Percentiles rank a stretch among this genome's conserved stretches.
Evolutionary conservation across 1,140 invertebrate genomes (phyloP).

Genomic region (Drosophila miranda): DNA sequence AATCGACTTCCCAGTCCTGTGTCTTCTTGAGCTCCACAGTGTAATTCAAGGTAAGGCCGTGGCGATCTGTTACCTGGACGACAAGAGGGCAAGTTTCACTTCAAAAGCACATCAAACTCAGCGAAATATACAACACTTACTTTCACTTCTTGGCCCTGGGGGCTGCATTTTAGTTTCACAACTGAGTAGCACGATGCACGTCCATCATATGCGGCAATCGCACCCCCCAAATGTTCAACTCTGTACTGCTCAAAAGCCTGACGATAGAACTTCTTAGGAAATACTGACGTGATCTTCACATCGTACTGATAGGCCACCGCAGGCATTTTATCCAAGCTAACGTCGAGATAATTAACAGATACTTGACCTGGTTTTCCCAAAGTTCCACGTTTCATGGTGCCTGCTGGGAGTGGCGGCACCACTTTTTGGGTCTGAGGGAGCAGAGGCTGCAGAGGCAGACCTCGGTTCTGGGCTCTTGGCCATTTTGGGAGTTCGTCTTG

Average conservation of each 20-base stretch:
- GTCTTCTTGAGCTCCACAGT: constrained; percentile 85
- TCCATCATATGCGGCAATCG: constrained; percentile 88
- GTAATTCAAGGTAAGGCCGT: constrained; percentile 81
- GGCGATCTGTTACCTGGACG: constrained; percentile 50
- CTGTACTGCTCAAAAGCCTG: constrained; percentile 65
- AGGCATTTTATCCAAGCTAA: constrained; percentile 83
- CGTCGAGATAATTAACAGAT: constrained; percentile 83
- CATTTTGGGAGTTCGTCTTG: background rate
- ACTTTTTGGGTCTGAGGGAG: no score
- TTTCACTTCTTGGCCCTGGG: constrained; percentile 37
- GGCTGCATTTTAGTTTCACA: constrained; percentile 24
- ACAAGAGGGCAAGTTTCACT: background rate
- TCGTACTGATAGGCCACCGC: constrained; percentile 84
- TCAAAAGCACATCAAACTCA: no score
- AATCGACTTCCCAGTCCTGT: constrained; percentile 83
- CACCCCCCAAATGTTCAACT: constrained; percentile 54
- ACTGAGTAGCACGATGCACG: constrained; percentile 82
- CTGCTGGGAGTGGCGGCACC: constrained; percentile 10
- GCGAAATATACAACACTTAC: constrained; percentile 23
- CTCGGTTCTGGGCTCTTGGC: background rate
- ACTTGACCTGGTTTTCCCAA: constrained; percentile 82
- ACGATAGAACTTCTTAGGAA: constrained; percentile 83
- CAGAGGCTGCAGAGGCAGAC: no score
- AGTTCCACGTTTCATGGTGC: constrained; percentile 76
- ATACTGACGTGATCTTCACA: constrained; percentile 83